Evolutionary conservation across 2,797 vertebrate genomes (phyloP).

Genomic region (Carcharodon carcharias): DNA sequence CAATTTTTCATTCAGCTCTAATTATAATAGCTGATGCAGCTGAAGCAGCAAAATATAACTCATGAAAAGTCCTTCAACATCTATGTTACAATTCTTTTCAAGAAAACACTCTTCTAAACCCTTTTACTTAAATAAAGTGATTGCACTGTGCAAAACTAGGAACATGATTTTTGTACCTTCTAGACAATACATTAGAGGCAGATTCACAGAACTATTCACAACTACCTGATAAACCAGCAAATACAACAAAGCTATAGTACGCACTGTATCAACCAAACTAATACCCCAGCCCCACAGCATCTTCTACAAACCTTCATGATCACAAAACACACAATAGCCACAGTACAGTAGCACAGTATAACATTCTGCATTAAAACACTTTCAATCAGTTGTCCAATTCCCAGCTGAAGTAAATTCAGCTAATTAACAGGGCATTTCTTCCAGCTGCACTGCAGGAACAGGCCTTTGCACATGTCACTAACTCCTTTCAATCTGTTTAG

Average conservation of each 20-base stretch:
- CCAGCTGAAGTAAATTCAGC: not conserved
- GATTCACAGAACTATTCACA: not conserved
- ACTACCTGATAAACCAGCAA: not conserved
- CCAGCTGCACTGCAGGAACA: not conserved
- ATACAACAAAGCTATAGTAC: not conserved
- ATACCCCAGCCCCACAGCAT: not conserved
- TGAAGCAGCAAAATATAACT: not conserved
- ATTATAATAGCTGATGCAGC: not conserved
- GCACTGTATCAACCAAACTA: not conserved
- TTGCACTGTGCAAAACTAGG: not conserved
- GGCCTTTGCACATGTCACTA: not conserved
- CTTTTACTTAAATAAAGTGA: not conserved
- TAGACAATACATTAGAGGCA: not conserved
- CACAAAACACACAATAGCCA: conserved; percentile 6
- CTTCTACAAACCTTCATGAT: conserved; percentile 33
- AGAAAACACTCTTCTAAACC: conserved; percentile 6
- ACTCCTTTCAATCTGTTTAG: not conserved
- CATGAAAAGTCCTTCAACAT: not conserved
- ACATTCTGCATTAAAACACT: not conserved
- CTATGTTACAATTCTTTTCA: not conserved
- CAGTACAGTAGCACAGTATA: not conserved
- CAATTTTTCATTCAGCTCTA: not conserved
- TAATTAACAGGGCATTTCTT: not conserved
- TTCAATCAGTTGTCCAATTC: not conserved
- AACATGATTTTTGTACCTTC: not conserved